Conservation (phyloP, 2,888 invertebrate species). For the Himalopsyche anomala region DNA sequence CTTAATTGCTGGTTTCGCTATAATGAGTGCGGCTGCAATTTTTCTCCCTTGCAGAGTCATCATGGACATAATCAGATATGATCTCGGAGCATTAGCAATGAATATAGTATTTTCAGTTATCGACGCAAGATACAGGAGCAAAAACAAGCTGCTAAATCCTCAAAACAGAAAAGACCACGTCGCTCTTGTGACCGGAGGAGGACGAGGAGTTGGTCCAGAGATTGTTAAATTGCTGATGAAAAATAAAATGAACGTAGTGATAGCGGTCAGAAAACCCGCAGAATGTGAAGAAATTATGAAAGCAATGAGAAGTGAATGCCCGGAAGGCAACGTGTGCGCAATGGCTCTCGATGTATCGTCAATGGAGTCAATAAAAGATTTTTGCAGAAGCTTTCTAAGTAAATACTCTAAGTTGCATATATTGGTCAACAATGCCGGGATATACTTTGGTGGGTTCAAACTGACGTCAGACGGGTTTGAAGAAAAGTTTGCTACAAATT, state of each 20-base stretch:
- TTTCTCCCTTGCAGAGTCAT: not conserved
- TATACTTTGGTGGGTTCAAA: conserved; percentile 90
- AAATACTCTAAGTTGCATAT: conserved; percentile 82
- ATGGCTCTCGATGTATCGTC: conserved; percentile 86
- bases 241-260: conserved; percentile 84
- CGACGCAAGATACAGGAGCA: not conserved
- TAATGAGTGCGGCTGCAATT: not conserved
- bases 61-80: not conserved
- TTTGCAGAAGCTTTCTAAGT: conserved; percentile 81
- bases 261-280: conserved; percentile 85
- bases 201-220: conserved; percentile 88
- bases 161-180: conserved; percentile 81
- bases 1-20: not conserved
- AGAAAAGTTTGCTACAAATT: conserved; percentile 79
- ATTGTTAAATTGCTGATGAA: conserved; percentile 85
- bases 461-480: conserved; percentile 86
- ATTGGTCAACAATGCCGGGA: conserved; percentile 92
- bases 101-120: conserved; percentile 2
- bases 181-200: conserved; percentile 91
- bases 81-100: not conserved
- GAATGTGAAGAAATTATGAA: conserved; percentile 72
- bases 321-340: conserved; percentile 79
- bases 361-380: conserved; percentile 84
- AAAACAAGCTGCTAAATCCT: conserved; percentile 69
- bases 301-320: conserved; percentile 74